These are phyloP conservation scores for Pseudonaja textilis DNA, from an alignment of 2,113 vertebrate genomes.

Conservation along the genomic window DNA sequence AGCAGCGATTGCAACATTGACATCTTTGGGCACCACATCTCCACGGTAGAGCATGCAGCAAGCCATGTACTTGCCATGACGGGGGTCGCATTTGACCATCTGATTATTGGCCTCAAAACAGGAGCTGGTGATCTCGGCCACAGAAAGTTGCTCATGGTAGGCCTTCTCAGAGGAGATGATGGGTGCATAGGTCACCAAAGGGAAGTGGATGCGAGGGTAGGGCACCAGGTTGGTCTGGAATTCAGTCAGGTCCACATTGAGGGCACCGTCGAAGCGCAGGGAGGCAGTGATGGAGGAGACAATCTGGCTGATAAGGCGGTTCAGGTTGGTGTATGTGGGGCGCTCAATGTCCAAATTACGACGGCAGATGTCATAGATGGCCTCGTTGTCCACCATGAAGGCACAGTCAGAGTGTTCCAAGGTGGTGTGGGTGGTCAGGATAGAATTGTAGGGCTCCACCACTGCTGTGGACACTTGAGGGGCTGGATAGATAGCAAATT, in stretches of 20 bases:
- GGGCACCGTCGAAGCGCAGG: conserved; percentile 74
- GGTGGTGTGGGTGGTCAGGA: conserved; percentile 77
- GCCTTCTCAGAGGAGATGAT: conserved; percentile 76
- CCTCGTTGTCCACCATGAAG: conserved; percentile 83
- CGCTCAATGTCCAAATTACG: conserved; percentile 73
- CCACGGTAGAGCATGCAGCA: conserved; percentile 79
- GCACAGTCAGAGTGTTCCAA: conserved; percentile 79
- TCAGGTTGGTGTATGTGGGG: conserved; percentile 78
- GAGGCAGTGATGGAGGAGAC: conserved; percentile 81
- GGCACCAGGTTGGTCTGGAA: conserved; percentile 84
- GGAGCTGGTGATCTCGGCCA: conserved; percentile 78
- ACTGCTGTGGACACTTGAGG: conserved; percentile 80
- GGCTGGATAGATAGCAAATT: conserved; percentile 88
- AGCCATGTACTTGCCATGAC: conserved; percentile 81
- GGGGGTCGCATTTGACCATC: conserved; percentile 81
- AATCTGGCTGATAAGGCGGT: conserved; percentile 77
- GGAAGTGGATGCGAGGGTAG: conserved; percentile 81
- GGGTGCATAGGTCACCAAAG: conserved; percentile 75
- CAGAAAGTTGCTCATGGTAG: conserved; percentile 74
- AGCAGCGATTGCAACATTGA: conserved; percentile 74
- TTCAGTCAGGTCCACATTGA: conserved; percentile 79
- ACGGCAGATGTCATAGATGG: conserved; percentile 79
- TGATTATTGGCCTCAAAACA: conserved; percentile 80
- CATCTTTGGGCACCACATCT: conserved; percentile 76
- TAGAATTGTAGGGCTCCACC: conserved; percentile 82